Evolutionary conservation across 2,113 vertebrate genomes (phyloP).

Genomic region (Diphyllodes magnificus): DNA sequence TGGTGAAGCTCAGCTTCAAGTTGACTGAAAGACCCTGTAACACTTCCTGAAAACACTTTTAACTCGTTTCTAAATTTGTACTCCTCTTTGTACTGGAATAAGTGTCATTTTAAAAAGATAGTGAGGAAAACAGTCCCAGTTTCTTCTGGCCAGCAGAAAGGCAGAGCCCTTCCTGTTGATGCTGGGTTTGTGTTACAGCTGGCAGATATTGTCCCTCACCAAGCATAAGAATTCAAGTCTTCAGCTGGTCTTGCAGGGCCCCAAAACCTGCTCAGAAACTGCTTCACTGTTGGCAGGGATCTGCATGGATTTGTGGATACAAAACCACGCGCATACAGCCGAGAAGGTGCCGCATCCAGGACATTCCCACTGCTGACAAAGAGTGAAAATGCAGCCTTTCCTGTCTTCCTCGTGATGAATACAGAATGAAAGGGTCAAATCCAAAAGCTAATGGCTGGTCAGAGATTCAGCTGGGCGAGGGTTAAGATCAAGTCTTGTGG

Average conservation of each 20-base stretch:
- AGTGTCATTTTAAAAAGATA: background rate
- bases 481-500: conserved; percentile 65
- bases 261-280: background rate
- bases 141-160: background rate
- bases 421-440: conserved; percentile 17
- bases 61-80: background rate
- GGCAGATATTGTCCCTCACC: background rate
- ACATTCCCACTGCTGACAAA: background rate
- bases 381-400: background rate
- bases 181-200: background rate
- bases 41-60: background rate
- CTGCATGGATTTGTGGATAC: background rate
- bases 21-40: background rate
- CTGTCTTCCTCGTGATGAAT: conserved; percentile 1
- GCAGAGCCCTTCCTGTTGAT: background rate
- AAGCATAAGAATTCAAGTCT: background rate
- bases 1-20: background rate
- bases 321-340: fast-evolving
- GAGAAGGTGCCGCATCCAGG: background rate
- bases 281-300: background rate
- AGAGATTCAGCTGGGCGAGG: conserved; percentile 39
- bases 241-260: background rate
- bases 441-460: conserved; percentile 34
- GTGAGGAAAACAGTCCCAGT: background rate
- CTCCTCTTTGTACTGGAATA: background rate